phyloP scores from a whole-genome alignment of 2,113 vertebrate genomes.

The Donacobius atricapilla region DNA sequence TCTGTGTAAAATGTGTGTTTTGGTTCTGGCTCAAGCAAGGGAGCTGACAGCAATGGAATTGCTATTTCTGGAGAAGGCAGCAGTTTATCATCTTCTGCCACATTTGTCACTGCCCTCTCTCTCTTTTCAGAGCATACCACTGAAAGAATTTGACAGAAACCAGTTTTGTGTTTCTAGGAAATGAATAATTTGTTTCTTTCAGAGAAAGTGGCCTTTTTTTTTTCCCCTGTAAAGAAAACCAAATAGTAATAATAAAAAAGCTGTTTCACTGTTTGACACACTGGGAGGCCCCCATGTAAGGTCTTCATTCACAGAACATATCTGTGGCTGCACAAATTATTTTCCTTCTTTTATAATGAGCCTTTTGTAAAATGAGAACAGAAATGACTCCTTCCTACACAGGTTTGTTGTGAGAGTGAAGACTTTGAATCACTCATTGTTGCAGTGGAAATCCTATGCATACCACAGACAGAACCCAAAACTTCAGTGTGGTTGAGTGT shows the following conservation, averaged over 20 bases:
- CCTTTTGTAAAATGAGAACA: not conserved
- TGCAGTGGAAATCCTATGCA: not conserved
- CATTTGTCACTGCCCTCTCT: not conserved
- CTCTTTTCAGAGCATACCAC: not conserved
- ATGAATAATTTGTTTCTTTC: not conserved
- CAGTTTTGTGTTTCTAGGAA: conserved; percentile 4
- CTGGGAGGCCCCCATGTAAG: not conserved
- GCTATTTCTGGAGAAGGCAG: not conserved
- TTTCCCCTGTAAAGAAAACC: not conserved
- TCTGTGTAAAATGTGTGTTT: not conserved
- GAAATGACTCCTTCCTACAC: not conserved
- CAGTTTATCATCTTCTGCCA: not conserved
- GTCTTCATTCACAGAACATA: not conserved
- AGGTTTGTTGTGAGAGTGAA: not conserved
- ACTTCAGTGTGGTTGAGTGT: not conserved
- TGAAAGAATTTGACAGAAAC: not conserved
- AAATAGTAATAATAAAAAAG: not conserved
- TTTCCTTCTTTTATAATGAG: not conserved
- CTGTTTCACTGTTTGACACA: not conserved
- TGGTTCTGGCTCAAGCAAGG: not conserved
- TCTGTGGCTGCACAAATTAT: not conserved
- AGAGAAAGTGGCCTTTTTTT: not conserved
- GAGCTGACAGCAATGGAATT: not conserved
- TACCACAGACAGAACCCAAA: not conserved
- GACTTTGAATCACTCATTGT: not conserved